A percentile compares a stretch with the other conserved stretches of the same genome.
These are phyloP conservation scores for Strix aluco DNA, from an alignment of 2,113 vertebrate genomes.

Conservation along the genomic window DNA sequence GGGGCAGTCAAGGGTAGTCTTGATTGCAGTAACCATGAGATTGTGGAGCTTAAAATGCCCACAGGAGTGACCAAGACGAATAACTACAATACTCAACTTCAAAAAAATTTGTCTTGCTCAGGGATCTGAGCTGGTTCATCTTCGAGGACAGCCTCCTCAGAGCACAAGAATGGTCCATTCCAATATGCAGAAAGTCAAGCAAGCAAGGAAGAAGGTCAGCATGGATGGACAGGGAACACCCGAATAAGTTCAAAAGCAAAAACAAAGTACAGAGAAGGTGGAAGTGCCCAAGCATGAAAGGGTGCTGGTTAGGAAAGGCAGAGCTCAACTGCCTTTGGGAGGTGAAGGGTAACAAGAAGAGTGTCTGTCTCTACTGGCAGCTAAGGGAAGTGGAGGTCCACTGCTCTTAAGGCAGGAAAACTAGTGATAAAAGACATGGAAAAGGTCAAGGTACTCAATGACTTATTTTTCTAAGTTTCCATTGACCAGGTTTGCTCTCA, in stretches of 20 bases:
- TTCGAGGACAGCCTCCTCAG: background rate
- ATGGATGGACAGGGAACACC: background rate
- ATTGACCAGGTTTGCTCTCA: background rate
- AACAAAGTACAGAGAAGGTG: background rate
- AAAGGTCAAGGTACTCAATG: background rate
- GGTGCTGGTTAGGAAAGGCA: background rate
- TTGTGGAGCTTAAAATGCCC: background rate
- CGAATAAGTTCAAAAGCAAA: background rate
- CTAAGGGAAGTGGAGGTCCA: background rate
- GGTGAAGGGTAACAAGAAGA: background rate
- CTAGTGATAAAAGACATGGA: background rate
- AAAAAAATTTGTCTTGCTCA: background rate
- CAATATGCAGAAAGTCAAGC: background rate
- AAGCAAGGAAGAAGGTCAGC: background rate
- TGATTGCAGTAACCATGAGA: background rate
- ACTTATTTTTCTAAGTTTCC: background rate
- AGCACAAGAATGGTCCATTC: background rate
- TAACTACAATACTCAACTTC: background rate
- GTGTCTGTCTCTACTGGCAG: background rate
- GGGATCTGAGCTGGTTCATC: background rate
- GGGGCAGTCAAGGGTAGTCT: background rate
- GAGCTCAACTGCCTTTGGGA: background rate
- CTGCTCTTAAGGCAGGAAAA: background rate
- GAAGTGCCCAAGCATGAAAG: background rate
- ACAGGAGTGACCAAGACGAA: background rate